Base-by-base conservation (phyloP, 2,113 vertebrate genomes). In the Halcyon malimbica region DNA sequence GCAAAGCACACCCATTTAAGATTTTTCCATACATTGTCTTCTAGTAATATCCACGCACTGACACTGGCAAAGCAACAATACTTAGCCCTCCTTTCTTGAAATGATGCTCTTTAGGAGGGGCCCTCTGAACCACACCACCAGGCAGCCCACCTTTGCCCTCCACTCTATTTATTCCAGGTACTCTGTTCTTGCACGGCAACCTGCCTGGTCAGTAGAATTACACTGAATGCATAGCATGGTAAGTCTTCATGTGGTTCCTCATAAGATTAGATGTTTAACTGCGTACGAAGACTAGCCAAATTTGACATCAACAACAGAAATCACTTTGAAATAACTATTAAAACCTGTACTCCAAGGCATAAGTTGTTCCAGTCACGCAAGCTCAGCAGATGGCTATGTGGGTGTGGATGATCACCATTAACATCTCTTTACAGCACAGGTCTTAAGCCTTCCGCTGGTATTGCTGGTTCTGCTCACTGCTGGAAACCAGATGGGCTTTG, bases 151-250 rank as follows among this genome's bases (percentile, higher is more conserved):
- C 46, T 54, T 74, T 84, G 19, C 28, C 5, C 10, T 87, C n/a
- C 10, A 9, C 16, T 88, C 63, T 23, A 35, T 78, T 79, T 80
- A 67, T 19, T 89, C 41, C 44, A 51, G 28, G 15, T 9, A 26
- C 0, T 0, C 31, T 54, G 24, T 35, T 29, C 28, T 20, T n/a
- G 15, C 4, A n/a, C 16, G 41, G n/a, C 19, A 67, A 37, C 39
- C 20, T 73, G 16, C 10, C 21, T 1, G 0, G 25, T 15, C 50
- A 59, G 46, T 54, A n/a, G 56, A 78, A 51, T 41, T 60, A 56
- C 39, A 29, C 0, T 70, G 29, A 89, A 74, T 26, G 8, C 35
- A 3, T 20, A 65, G 33, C 29, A 13, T 5, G 3, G 29, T 73
- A 73, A 73, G 10, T 24, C 41, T 46, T 74, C 31, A 23, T 25